Evolutionary conservation across 2,797 vertebrate species (phyloP), one percentile per base, ranked within the genome.

Genomic region (Amazonetta brasiliensis): DNA sequence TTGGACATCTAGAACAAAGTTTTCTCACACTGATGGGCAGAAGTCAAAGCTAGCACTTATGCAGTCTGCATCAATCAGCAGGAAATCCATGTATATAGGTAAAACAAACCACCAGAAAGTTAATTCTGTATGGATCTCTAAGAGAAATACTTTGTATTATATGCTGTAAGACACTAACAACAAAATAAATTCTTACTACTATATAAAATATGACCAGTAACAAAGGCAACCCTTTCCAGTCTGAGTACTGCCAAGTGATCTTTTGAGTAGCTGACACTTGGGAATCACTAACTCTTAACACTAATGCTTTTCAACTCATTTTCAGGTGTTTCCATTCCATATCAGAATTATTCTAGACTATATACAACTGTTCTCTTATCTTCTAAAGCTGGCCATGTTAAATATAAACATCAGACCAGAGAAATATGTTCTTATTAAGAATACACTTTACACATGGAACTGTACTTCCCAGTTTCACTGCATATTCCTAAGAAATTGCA

Each of bases 341-440:
- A 44, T 55, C 41, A 85, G 46, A 89, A 37, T 28, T 39, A 46
- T 54, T 31, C 33, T 17, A 48, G 25, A 84, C 22, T 25, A 23
- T 48, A 25, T 48, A 64, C 25, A 79, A 55, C 11, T 64, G 19
- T 6, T 66, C 33, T 72, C 39, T 48, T 81, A 39, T 6, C 72
- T 52, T 22, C 58, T 55, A 81, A 58, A 46, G 44, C 15, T 74
- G 43, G 33, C 73, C 30, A 12, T 21, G 11, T 72, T 68, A 88
- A 71, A 43, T 56, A 90, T 9, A 93, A 90, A 91, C 48, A 22
- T 58, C 87, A 88, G 39, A 73, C 20, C 21, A 78, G 37, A 69
- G 15, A 31, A 83, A 12, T 21, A 63, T 4, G 25, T 64, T 78
- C 19, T 81, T 56, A 67, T 20, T 44, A 86, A 78, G 58, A 91